Percentiles rank a stretch among this genome's conserved stretches.
These are phyloP conservation scores for Sesamia nonagrioides DNA, from an alignment of 1,140 invertebrate genomes.

Conservation along the genomic window DNA sequence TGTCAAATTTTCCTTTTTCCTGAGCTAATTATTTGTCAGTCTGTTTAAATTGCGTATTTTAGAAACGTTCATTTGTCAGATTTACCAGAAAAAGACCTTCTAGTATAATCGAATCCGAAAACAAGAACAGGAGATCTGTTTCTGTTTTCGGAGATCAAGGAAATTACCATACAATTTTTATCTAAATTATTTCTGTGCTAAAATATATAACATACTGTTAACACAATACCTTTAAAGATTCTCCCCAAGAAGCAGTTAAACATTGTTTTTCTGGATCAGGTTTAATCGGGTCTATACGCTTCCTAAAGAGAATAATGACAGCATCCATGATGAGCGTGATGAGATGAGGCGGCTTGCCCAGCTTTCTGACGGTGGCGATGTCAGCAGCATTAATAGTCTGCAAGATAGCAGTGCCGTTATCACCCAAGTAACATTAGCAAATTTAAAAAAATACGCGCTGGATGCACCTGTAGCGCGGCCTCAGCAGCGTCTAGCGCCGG, in stretches of 20 bases:
- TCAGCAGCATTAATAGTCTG: conserved; percentile 95
- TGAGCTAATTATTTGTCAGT: too few relatives aligned
- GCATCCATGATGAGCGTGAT: conserved; percentile 97
- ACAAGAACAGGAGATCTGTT: too few relatives aligned
- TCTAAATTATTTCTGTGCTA: too few relatives aligned
- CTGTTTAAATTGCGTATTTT: too few relatives aligned
- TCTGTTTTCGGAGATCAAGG: too few relatives aligned
- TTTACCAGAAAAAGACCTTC: too few relatives aligned
- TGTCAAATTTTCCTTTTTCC: too few relatives aligned
- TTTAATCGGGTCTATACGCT: conserved; percentile 91
- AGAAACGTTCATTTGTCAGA: too few relatives aligned
- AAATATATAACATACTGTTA: too few relatives aligned
- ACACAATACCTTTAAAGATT: conserved; percentile 94
- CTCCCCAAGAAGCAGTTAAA: conserved; percentile 92
- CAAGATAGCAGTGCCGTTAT: conserved; percentile 49
- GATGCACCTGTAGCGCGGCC: conserved; percentile 90
- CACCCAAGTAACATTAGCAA: not conserved
- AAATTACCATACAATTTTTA: too few relatives aligned
- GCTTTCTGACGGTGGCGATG: conserved; percentile 95
- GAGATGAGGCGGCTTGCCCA: conserved; percentile 95
- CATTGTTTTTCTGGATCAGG: conserved; percentile 92
- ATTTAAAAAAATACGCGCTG: too few relatives aligned
- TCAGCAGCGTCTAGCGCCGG: conserved; percentile 95
- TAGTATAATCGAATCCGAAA: too few relatives aligned
- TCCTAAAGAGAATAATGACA: conserved; percentile 93